Percentiles rank a stretch among this genome's conserved stretches.
Evolutionary conservation across 2,113 vertebrate genomes (phyloP).

Genomic region (Lanius ludovicianus): DNA sequence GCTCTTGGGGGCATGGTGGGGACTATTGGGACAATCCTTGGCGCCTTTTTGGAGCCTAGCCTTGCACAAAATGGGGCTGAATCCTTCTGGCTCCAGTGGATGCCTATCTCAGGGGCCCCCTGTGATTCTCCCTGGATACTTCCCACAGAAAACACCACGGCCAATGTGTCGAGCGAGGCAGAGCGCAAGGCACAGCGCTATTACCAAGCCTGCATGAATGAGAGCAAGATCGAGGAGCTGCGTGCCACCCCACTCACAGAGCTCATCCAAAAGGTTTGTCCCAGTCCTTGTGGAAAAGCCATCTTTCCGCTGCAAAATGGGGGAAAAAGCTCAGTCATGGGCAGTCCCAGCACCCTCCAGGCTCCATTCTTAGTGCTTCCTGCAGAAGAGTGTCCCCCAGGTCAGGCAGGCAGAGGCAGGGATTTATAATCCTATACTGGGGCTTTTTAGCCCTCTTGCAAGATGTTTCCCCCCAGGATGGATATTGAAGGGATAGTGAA

Average conservation of each 20-base stretch:
- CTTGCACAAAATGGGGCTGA: not conserved
- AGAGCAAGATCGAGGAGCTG: constrained; percentile 88
- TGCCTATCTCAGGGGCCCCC: not conserved
- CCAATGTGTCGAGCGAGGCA: constrained; percentile 80
- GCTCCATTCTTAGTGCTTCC: not conserved
- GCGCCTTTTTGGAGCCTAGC: not conserved
- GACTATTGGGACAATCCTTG: fast-evolving
- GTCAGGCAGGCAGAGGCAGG: not conserved
- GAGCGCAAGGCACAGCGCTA: constrained; percentile 91
- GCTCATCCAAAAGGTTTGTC: constrained; percentile 85
- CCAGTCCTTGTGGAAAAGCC: not conserved
- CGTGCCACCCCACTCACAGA: constrained; percentile 84
- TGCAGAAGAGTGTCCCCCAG: not conserved
- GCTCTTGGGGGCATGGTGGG: fast-evolving
- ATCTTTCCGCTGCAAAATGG: not conserved
- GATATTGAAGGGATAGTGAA: not conserved
- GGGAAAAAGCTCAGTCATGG: not conserved
- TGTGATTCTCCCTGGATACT: not conserved
- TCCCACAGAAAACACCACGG: constrained; percentile 84
- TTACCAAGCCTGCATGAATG: constrained; percentile 95
- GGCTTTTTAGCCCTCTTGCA: not conserved
- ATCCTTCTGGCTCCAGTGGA: not conserved
- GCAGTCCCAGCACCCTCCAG: not conserved
- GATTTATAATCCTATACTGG: not conserved
- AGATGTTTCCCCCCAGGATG: not conserved